Evolutionary conservation across 2,797 vertebrate genomes (phyloP).

Genomic region (Semaprochilodus insignis): DNA sequence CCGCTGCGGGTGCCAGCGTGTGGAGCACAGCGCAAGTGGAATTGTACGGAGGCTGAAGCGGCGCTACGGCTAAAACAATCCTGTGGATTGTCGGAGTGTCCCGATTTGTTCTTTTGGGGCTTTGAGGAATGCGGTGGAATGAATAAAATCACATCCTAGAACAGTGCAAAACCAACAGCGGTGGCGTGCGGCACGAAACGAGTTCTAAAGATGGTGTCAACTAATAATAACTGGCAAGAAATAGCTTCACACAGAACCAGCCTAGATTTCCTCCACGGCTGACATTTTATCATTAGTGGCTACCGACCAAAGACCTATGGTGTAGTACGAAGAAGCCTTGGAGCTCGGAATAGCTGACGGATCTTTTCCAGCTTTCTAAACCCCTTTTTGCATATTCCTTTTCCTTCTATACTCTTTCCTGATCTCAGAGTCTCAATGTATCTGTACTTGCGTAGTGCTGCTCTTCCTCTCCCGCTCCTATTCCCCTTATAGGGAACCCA

Average conservation of each 20-base stretch:
- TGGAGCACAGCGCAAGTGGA: constrained; percentile 17
- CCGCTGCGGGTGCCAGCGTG: constrained; percentile 9
- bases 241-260: constrained; percentile 2
- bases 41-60: constrained; percentile 18
- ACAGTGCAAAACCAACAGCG: constrained; percentile 37
- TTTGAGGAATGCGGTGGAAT: constrained; percentile 23
- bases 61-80: constrained; percentile 40
- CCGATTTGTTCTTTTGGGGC: constrained; percentile 20
- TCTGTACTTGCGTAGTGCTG: constrained; percentile 25
- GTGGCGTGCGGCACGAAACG: constrained; percentile 31
- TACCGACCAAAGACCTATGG: neutral
- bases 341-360: neutral
- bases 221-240: constrained; percentile 39
- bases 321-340: neutral
- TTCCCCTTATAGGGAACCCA: constrained; percentile 45
- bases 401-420: neutral
- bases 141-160: constrained; percentile 39
- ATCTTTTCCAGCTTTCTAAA: no score
- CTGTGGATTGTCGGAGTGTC: constrained; percentile 34
- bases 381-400: no score
- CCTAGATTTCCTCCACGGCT: neutral
- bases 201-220: constrained; percentile 30
- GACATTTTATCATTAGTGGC: constrained; percentile 17
- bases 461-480: constrained; percentile 2
- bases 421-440: neutral